phyloP scores from a whole-genome alignment of 2,797 vertebrate species.

The Australoheros facetus region DNA sequence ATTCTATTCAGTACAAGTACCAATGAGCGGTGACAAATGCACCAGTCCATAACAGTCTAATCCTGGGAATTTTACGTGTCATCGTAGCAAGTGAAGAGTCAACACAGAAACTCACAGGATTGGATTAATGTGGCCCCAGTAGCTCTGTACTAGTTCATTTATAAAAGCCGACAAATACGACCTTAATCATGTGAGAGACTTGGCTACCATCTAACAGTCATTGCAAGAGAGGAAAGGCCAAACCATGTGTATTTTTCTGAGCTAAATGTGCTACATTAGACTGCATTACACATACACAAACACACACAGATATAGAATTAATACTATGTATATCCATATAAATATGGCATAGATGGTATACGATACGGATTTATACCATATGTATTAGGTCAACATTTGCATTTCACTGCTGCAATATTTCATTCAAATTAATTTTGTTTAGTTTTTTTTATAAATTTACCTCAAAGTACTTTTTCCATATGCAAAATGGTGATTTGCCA shows the following conservation, averaged over 20 bases:
- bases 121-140: neutral
- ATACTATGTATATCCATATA: neutral
- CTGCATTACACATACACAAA: neutral
- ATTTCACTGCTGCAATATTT: neutral
- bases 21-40: neutral
- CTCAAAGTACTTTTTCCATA: no score
- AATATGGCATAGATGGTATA: neutral
- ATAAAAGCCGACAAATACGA: slow-evolving; percentile 28
- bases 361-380: neutral
- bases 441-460: neutral
- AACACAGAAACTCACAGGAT: slow-evolving; percentile 15
- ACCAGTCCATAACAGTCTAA: neutral
- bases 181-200: slow-evolving; percentile 28
- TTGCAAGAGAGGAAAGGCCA: neutral
- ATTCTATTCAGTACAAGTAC: neutral
- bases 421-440: neutral
- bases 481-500: no score
- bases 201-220: neutral
- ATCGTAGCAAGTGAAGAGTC: slow-evolving; percentile 1
- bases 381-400: neutral
- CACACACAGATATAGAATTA: neutral
- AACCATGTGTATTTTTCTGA: neutral
- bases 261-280: neutral
- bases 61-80: neutral
- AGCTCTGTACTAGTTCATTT: slow-evolving; percentile 2